Evolutionary conservation across 2,888 invertebrate genomes (phyloP), one percentile per base, ranked within the genome.

Genomic region (Leptopilina myrica): DNA sequence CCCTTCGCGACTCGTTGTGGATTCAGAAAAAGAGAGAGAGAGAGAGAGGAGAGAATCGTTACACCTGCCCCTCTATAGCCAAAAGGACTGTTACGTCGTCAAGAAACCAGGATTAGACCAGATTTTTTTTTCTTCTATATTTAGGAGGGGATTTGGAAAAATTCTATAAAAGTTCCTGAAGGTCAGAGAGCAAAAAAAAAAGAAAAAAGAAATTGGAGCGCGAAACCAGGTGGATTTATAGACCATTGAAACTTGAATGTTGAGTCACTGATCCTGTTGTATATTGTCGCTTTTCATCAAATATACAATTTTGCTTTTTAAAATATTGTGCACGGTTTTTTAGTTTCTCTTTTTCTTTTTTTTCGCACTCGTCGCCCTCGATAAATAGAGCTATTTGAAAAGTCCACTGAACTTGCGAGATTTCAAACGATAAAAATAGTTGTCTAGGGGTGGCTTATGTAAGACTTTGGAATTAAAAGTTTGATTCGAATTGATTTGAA

Each of bases 1-100:
- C 79, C 79, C 82, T 82, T 81, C 81, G 77, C 81, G 77, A 78
- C 81, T 83, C 78, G 78, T 76, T 83, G 80, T 76, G 79, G 77
- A 43, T 43, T 33, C 20, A 43, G 43, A 43, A 6, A 43, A 7
- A 43, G 43, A 43, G 43, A 43, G 43, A 43, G n/a, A n/a, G 43
- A 43, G 43, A 43, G 43, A 43, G 43, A 43, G 43, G 8, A 8
- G 8, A 8, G 8, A 82, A 79, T 75, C 75, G 77, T 78, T 81
- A 79, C 83, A 83, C 81, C 83, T 82, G 82, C 81, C 79, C 66
- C 65, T 79, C 77, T 59, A 79, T 59, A 79, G 78, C 76, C 76
- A 64, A 65, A 76, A 62, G 69, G 79, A 80, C 80, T 80, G 79
- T 79, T 78, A 76, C 76, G 78, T 76, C 77, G 76, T 69, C 78